Percentiles rank a stretch among this genome's conserved stretches.
phyloP scores from a whole-genome alignment of 2,113 vertebrate species.

The Nothobranchius kuhntae region DNA sequence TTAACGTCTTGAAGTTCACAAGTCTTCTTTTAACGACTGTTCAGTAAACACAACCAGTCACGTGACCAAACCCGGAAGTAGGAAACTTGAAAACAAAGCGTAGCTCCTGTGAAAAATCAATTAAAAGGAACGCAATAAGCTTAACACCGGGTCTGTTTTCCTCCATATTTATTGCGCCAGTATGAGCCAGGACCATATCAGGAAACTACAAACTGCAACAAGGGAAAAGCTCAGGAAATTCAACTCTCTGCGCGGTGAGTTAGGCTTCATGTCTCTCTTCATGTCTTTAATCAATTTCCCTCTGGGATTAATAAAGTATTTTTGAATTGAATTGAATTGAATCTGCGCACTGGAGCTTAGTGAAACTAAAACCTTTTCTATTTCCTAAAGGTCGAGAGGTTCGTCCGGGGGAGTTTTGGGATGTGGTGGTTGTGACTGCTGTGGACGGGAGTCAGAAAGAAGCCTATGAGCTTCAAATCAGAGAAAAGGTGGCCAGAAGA shows the following conservation, averaged over 20 bases:
- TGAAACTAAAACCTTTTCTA: not conserved
- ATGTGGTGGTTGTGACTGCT: constrained; percentile 87
- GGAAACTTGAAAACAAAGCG: not conserved
- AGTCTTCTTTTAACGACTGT: no score
- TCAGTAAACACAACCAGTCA: not conserved
- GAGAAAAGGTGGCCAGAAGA: constrained; percentile 78
- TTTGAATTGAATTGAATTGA: no score
- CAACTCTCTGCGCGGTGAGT: constrained; percentile 63
- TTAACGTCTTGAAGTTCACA: no score
- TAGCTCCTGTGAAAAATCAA: rapidly evolving
- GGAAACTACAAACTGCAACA: constrained; percentile 67
- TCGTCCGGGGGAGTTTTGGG: constrained; percentile 83
- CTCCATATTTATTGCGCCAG: not conserved
- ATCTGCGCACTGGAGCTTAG: not conserved
- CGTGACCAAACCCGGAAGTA: constrained; percentile 43
- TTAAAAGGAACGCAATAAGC: not conserved
- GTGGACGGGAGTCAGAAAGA: constrained; percentile 83
- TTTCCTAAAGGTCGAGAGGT: constrained; percentile 74
- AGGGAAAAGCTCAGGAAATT: constrained; percentile 77
- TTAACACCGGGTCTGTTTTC: rapidly evolving
- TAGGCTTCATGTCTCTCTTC: not conserved
- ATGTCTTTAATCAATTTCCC: no score
- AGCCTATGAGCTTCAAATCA: constrained; percentile 86
- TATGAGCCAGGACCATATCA: constrained; percentile 48
- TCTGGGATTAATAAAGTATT: no score